These are phyloP conservation scores for Pristionchus entomophagus DNA, from an alignment of 2,888 invertebrate species.

Conservation along the genomic window DNA sequence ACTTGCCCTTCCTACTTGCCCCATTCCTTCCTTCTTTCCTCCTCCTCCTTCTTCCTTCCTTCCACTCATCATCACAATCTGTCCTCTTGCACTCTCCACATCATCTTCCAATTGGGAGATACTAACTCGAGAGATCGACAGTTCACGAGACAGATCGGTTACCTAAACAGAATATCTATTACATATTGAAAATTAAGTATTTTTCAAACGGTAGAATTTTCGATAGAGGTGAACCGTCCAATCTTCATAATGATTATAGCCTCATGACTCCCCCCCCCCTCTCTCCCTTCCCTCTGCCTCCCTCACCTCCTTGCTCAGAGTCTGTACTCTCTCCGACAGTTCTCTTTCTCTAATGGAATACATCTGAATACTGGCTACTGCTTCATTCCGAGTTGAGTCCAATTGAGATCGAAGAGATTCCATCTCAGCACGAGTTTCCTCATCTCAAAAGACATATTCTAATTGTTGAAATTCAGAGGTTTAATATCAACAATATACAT, in stretches of 20 bases:
- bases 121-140: not conserved
- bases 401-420: conserved; percentile 9
- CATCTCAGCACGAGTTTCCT: not conserved
- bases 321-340: not conserved
- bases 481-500: no score
- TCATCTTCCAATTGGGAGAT: conserved; percentile 47
- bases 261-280: no score
- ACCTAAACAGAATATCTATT: not conserved
- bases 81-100: conserved; percentile 28
- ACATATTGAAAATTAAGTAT: not conserved
- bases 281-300: not conserved
- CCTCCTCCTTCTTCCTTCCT: not conserved
- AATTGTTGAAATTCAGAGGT: no score
- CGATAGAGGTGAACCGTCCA: no score
- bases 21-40: not conserved
- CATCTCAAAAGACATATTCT: conserved; percentile 1
- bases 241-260: no score
- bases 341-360: not conserved
- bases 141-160: not conserved
- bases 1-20: not conserved
- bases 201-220: not conserved
- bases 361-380: not conserved
- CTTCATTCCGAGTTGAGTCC: not conserved
- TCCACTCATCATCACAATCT: conserved; percentile 17
- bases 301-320: not conserved